phyloP scores from a whole-genome alignment of 2,888 invertebrate species.

The Carterocephalus palaemon region DNA sequence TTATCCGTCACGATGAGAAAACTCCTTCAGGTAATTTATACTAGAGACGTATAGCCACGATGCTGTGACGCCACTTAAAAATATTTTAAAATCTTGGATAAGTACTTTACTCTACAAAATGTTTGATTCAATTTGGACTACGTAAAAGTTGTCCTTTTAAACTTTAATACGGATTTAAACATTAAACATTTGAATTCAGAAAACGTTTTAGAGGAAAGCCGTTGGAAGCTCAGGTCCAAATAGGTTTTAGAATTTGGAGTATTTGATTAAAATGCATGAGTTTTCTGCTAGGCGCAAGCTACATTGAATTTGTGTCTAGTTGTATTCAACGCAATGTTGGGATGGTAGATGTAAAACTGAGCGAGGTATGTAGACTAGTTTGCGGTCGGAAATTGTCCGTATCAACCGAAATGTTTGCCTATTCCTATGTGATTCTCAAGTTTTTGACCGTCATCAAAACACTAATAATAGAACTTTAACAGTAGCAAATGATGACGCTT shows the following conservation, averaged over 20 bases:
- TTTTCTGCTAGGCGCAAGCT: constrained; percentile 4
- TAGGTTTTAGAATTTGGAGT: constrained; percentile 13
- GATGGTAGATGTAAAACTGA: too few relatives aligned
- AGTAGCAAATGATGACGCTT: too few relatives aligned
- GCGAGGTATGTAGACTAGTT: too few relatives aligned
- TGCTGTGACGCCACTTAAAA: background rate
- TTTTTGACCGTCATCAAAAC: too few relatives aligned
- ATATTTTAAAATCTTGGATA: constrained; percentile 1
- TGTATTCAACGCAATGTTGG: background rate
- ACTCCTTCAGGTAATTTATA: constrained; percentile 10
- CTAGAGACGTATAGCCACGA: background rate
- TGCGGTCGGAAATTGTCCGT: too few relatives aligned
- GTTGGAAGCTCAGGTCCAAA: background rate
- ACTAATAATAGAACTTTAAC: too few relatives aligned
- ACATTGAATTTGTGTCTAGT: constrained; percentile 12
- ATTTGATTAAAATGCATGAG: constrained; percentile 21
- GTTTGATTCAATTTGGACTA: too few relatives aligned
- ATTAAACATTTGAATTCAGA: background rate
- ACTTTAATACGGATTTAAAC: background rate
- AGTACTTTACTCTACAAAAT: background rate
- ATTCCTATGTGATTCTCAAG: too few relatives aligned
- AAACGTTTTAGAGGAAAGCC: background rate
- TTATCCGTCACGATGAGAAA: constrained; percentile 3
- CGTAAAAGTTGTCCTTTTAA: too few relatives aligned
- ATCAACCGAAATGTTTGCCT: too few relatives aligned